These are phyloP conservation scores for Chondrilla cf. caribensis DNA, from an alignment of 37 sponge, comb jelly and placozoan species.

Conservation along the genomic window DNA sequence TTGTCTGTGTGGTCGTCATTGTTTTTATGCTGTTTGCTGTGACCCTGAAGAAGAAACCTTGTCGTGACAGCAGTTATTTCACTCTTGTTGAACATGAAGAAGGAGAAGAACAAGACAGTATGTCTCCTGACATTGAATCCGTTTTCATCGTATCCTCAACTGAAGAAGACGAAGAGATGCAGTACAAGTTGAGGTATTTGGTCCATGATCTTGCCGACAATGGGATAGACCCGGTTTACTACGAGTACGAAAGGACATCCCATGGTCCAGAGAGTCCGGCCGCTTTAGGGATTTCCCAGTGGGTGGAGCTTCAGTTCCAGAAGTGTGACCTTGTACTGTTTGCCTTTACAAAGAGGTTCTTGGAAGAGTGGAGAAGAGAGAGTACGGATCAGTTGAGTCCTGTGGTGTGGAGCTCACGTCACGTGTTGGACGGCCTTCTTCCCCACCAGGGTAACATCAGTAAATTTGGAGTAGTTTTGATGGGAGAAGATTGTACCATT, in stretches of 20 bases:
- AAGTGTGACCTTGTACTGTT: conserved; percentile 1
- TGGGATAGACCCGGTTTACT: not conserved
- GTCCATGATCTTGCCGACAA: not conserved
- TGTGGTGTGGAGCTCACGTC: not conserved
- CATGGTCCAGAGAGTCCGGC: not conserved
- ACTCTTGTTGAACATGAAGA: too few relatives aligned
- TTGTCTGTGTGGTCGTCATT: too few relatives aligned
- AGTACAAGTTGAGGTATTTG: not conserved
- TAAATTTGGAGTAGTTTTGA: conserved; percentile 5
- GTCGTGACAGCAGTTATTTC: too few relatives aligned
- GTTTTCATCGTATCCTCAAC: conserved; percentile 17
- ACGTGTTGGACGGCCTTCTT: conserved; percentile 15
- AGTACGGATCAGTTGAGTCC: not conserved
- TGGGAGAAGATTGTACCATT: not conserved
- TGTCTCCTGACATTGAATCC: not conserved
- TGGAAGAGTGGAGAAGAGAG: conserved; percentile 13
- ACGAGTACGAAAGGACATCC: not conserved
- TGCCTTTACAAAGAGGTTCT: conserved; percentile 13
- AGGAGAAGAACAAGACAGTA: too few relatives aligned
- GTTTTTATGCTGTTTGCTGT: too few relatives aligned
- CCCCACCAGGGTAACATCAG: not conserved
- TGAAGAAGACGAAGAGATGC: not conserved
- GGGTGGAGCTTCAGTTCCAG: conserved; percentile 19
- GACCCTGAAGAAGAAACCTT: too few relatives aligned
- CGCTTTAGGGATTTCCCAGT: not conserved